phyloP scores from a whole-genome alignment of 2,113 vertebrate genomes.

The Clupea harengus region DNA sequence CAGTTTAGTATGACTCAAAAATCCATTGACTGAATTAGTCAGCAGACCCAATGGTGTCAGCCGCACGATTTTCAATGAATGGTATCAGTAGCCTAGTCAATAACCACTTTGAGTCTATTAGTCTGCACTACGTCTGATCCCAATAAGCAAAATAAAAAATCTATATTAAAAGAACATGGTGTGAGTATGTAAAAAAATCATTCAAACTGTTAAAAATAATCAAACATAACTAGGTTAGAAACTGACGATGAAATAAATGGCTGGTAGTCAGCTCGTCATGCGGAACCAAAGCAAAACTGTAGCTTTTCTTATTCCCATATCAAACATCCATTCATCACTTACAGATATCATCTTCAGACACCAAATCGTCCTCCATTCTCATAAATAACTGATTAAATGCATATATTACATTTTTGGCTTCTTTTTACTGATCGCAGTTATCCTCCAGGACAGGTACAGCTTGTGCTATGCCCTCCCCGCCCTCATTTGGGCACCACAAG shows the following conservation, averaged over 20 bases:
- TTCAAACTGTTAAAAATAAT: too few species aligned
- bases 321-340: conserved; percentile 45
- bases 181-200: too few species aligned
- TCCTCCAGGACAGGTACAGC: not conserved
- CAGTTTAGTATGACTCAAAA: too few species aligned
- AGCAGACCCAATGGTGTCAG: too few species aligned
- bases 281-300: not conserved
- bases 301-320: not conserved
- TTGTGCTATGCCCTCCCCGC: not conserved
- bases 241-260: not conserved
- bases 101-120: too few species aligned
- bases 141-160: too few species aligned
- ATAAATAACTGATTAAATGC: not conserved
- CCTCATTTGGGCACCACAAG: not conserved
- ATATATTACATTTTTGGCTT: too few species aligned
- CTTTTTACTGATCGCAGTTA: not conserved
- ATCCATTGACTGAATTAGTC: too few species aligned
- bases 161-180: not conserved
- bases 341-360: conserved; percentile 68
- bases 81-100: too few species aligned
- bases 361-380: conserved; percentile 63
- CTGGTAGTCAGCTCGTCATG: not conserved
- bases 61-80: too few species aligned
- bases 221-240: too few species aligned
- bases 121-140: too few species aligned